phyloP scores from a whole-genome alignment of 2,113 vertebrate genomes.

The Dipodomys spectabilis region DNA sequence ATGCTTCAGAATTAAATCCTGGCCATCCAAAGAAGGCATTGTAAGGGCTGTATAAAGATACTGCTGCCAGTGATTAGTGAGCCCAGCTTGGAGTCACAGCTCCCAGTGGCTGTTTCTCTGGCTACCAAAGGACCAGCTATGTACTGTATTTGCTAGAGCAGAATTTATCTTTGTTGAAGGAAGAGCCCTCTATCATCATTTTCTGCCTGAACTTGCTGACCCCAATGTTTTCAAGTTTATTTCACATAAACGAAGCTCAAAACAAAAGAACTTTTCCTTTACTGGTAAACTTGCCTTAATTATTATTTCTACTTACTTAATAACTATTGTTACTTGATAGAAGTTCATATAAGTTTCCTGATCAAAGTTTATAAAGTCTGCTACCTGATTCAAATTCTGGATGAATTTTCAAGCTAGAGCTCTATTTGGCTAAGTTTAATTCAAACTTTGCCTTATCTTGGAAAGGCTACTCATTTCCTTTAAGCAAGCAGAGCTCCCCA shows the following conservation, averaged over 20 bases:
- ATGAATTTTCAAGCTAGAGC: slow-evolving; percentile 39
- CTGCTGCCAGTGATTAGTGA: background rate
- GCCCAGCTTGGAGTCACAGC: background rate
- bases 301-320: slow-evolving; percentile 1
- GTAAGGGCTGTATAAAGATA: background rate
- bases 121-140: background rate
- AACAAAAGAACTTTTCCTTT: background rate
- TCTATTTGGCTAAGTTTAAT: slow-evolving; percentile 18
- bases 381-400: background rate
- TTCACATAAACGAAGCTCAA: slow-evolving; percentile 28
- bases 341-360: slow-evolving; percentile 15
- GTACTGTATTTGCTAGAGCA: background rate
- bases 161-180: too few species aligned
- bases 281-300: background rate
- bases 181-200: too few species aligned
- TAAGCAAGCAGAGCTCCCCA: too few species aligned
- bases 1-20: background rate
- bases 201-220: background rate
- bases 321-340: slow-evolving; percentile 13
- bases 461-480: background rate
- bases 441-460: background rate
- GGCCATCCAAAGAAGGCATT: background rate
- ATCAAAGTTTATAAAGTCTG: slow-evolving; percentile 1
- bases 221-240: background rate
- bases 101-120: too few species aligned